phyloP scores from a whole-genome alignment of 2,797 vertebrate species.

The Poeciliopsis turneri region DNA sequence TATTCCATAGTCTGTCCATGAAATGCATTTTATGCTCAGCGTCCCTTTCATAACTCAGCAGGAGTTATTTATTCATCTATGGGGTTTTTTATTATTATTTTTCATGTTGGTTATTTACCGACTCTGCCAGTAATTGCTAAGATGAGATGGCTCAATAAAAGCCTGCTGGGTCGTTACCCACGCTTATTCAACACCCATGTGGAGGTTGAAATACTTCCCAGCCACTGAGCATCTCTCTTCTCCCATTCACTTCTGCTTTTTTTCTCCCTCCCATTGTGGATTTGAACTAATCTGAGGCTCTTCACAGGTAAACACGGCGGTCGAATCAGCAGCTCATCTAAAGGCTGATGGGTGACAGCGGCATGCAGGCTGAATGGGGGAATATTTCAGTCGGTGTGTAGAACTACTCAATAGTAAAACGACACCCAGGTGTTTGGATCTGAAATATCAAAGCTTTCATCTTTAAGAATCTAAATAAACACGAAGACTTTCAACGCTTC shows the following conservation, averaged over 20 bases:
- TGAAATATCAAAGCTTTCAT: background rate
- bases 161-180: constrained; percentile 5
- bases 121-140: constrained; percentile 22
- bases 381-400: background rate
- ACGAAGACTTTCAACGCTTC: background rate
- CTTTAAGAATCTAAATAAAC: background rate
- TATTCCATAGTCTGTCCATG: constrained; percentile 29
- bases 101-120: constrained; percentile 31
- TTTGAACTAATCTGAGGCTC: constrained; percentile 6
- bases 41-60: constrained; percentile 17
- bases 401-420: background rate
- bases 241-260: background rate
- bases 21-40: constrained; percentile 15
- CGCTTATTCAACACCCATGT: constrained; percentile 14
- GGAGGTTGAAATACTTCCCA: constrained; percentile 7
- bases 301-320: background rate
- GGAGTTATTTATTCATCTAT: constrained; percentile 40
- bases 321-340: background rate
- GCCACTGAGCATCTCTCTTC: constrained; percentile 10
- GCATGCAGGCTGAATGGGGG: background rate
- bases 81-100: constrained; percentile 1
- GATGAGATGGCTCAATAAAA: constrained; percentile 38
- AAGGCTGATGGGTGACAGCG: background rate
- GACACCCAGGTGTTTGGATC: background rate
- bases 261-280: background rate